Evolutionary conservation across 2,113 vertebrate species (phyloP).

Genomic region (Pomatostomus ruficeps): DNA sequence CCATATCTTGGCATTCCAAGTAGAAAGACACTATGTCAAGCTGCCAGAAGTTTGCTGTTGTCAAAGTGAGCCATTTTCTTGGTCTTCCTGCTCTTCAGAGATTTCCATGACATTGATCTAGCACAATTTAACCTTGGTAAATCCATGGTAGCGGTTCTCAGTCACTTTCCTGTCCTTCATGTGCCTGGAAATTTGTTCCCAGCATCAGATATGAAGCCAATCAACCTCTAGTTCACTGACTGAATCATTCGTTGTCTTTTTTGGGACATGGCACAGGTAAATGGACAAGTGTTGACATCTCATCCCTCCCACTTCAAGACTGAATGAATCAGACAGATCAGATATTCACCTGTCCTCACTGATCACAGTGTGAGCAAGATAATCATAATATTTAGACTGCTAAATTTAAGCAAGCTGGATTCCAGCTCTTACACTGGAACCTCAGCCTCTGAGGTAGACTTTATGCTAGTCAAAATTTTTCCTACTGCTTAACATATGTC

Average conservation of each 20-base stretch:
- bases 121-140: background rate
- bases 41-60: background rate
- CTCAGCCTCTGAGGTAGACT: background rate
- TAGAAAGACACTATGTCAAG: background rate
- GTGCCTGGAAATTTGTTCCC: background rate
- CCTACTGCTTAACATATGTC: background rate
- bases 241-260: background rate
- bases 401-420: background rate
- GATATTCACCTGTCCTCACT: background rate
- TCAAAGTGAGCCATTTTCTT: background rate
- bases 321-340: background rate
- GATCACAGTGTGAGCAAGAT: background rate
- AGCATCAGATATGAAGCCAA: background rate
- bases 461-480: background rate
- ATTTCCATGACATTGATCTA: background rate
- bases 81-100: background rate
- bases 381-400: background rate
- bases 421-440: background rate
- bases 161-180: background rate
- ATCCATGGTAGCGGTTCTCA: background rate
- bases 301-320: background rate
- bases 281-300: background rate
- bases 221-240: background rate
- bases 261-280: too few relatives aligned
- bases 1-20: background rate